Evolutionary conservation across 2,797 vertebrate species (phyloP), one percentile per base, ranked within the genome.

Genomic region (Phrynocephalus guinanensis): DNA sequence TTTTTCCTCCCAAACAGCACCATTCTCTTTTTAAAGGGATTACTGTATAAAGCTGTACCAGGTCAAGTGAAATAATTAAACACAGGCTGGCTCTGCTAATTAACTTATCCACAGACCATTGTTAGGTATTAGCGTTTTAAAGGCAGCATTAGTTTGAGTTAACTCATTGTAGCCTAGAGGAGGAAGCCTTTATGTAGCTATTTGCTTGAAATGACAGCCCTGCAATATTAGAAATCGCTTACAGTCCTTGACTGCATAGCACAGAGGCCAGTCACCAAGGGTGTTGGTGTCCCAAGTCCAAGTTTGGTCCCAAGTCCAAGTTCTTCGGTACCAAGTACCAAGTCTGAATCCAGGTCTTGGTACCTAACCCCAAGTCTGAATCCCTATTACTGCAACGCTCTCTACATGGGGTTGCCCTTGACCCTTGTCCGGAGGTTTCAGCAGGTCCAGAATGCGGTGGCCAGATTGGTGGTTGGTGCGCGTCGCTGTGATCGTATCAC

Each of bases 61-160:
- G 95, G 94, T 95, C 94, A 94, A 94, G 93, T 93, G 94, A 95
- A 96, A 95, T 96, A 95, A 96, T 96, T 94, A 95, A 95, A 93
- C 92, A 88, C 93, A 94, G 92, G 87, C 93, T 94, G 91, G 81
- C 83, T 93, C 92, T 80, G 28, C 93, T 96, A 95, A 96, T 96
- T 95, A 95, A 95, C 93, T 96, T 96, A 95, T 93, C 90, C 93
- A 94, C 87, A 95, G 89, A 94, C 95, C 94, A 93, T 95, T 93
- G 92, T 96, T 92, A 91, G 79, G 91, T 93, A 93, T 92, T 95
- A 95, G 93, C 92, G 88, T 95, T 94, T 94, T 94, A 90, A 94
- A 92, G 90, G 87, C 89, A 84, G 80, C 0, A 82, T 91, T 87
- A 66, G 60, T 88, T 85, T 83, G 81, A 48, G 75, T 95, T 95